Evolutionary conservation across 2,113 vertebrate genomes (phyloP).

Genomic region (Engystomops pustulosus): DNA sequence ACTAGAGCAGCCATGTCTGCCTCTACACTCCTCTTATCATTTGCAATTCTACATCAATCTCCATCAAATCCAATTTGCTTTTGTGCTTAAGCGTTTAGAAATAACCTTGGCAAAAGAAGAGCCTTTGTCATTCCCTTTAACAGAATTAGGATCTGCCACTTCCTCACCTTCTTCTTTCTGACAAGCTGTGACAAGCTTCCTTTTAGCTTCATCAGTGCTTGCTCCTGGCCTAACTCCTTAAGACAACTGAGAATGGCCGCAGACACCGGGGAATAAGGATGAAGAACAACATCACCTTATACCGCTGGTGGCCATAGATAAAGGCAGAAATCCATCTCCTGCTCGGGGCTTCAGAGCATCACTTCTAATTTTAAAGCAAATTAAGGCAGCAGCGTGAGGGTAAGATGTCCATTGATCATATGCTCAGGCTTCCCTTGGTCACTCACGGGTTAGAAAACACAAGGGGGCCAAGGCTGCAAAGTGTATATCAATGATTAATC

Average conservation of each 20-base stretch:
- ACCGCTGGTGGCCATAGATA: background rate
- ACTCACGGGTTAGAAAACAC: slow-evolving; percentile 1
- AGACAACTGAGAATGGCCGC: background rate
- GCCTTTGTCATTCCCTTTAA: slow-evolving; percentile 26
- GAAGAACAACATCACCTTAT: background rate
- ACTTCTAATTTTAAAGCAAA: background rate
- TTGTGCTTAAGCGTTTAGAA: background rate
- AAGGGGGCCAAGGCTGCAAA: background rate
- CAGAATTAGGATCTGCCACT: slow-evolving; percentile 29
- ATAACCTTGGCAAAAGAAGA: slow-evolving; percentile 6
- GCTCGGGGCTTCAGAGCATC: background rate
- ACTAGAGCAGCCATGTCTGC: background rate
- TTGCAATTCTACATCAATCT: background rate
- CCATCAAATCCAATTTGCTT: slow-evolving; percentile 21
- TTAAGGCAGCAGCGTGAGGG: background rate
- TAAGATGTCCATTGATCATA: slow-evolving; percentile 21
- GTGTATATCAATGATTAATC: slow-evolving; percentile 3
- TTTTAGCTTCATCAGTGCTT: slow-evolving; percentile 13
- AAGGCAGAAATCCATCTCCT: background rate
- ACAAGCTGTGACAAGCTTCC: slow-evolving; percentile 21
- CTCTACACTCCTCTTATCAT: background rate
- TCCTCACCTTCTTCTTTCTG: background rate
- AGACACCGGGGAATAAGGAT: background rate
- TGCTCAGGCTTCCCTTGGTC: background rate
- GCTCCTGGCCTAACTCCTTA: background rate